These are phyloP conservation scores for Drymonia ruficornis DNA, from an alignment of 2,888 invertebrate species.

Conservation along the genomic window DNA sequence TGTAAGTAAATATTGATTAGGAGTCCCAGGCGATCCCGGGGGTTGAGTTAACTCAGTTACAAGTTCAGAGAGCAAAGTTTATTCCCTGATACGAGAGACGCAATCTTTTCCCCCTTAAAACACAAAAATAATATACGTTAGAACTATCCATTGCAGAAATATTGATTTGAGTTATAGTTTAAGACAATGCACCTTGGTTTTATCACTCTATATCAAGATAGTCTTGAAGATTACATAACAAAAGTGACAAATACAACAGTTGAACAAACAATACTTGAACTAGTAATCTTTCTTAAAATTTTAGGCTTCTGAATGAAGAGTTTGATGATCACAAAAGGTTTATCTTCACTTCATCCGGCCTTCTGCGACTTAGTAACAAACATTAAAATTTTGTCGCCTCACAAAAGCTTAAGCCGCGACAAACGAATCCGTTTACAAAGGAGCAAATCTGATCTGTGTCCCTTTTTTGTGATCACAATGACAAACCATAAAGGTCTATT, in stretches of 20 bases:
- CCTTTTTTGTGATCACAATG: conserved; percentile 41
- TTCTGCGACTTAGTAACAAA: conserved; percentile 13
- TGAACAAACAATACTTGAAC: conserved; percentile 18
- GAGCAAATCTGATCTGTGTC: conserved; percentile 44
- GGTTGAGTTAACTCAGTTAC: conserved; percentile 76
- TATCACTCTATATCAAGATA: conserved; percentile 12
- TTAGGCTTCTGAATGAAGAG: conserved; percentile 20
- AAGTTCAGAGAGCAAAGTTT: conserved; percentile 80
- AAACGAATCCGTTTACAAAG: conserved; percentile 44
- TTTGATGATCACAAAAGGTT: conserved; percentile 27
- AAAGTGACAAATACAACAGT: conserved; percentile 22
- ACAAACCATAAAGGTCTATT: conserved; percentile 38
- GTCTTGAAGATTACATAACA: neutral
- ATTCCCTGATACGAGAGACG: conserved; percentile 45
- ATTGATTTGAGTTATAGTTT: conserved; percentile 7
- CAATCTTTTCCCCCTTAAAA: conserved; percentile 54
- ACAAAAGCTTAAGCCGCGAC: conserved; percentile 46
- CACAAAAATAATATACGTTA: conserved; percentile 31
- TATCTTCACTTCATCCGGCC: conserved; percentile 27
- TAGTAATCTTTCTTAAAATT: conserved; percentile 13
- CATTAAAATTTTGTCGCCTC: conserved; percentile 33
- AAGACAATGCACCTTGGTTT: neutral
- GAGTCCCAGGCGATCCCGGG: conserved; percentile 51
- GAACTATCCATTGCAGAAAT: conserved; percentile 10
- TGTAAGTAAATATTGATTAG: conserved; percentile 68